Evolutionary conservation across 2,888 invertebrate species (phyloP).

Genomic region (Tinea semifulvella): DNA sequence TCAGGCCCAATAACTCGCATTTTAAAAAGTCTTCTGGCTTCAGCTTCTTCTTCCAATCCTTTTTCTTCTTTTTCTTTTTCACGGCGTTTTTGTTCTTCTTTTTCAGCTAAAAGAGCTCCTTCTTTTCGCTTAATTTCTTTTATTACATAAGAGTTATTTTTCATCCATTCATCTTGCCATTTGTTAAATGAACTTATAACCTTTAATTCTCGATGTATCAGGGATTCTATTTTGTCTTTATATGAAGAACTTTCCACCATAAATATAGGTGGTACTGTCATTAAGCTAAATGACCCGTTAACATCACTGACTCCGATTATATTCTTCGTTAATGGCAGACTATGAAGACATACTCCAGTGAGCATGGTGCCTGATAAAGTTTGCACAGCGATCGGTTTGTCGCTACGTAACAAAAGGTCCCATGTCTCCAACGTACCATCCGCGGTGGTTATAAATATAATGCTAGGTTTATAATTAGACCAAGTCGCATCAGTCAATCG

Average conservation of each 20-base stretch:
- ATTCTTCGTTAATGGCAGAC: conserved; percentile 62
- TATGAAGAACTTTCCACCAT: conserved; percentile 51
- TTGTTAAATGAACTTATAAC: conserved; percentile 55
- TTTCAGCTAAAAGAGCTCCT: conserved; percentile 45
- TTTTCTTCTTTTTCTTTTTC: conserved; percentile 50
- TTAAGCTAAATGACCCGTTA: conserved; percentile 73
- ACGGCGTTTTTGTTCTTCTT: conserved; percentile 47
- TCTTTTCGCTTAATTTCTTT: conserved; percentile 49
- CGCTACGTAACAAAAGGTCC: conserved; percentile 77
- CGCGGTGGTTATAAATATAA: conserved; percentile 73
- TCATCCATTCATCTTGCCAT: conserved; percentile 72
- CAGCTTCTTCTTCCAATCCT: conserved; percentile 55
- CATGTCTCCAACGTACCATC: conserved; percentile 85
- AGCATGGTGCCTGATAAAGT: conserved; percentile 72
- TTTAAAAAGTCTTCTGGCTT: conserved; percentile 50
- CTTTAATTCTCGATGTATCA: conserved; percentile 61
- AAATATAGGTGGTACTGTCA: conserved; percentile 65
- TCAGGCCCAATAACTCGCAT: conserved; percentile 47
- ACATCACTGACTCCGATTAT: conserved; percentile 74
- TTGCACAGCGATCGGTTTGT: conserved; percentile 73
- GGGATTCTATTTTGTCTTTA: conserved; percentile 42
- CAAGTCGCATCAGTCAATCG: conserved; percentile 73
- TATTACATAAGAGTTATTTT: conserved; percentile 42
- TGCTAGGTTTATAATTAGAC: conserved; percentile 79
- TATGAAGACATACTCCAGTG: conserved; percentile 70